phyloP scores from a whole-genome alignment of 1,140 invertebrate genomes.

The Holotrichia oblita region DNA sequence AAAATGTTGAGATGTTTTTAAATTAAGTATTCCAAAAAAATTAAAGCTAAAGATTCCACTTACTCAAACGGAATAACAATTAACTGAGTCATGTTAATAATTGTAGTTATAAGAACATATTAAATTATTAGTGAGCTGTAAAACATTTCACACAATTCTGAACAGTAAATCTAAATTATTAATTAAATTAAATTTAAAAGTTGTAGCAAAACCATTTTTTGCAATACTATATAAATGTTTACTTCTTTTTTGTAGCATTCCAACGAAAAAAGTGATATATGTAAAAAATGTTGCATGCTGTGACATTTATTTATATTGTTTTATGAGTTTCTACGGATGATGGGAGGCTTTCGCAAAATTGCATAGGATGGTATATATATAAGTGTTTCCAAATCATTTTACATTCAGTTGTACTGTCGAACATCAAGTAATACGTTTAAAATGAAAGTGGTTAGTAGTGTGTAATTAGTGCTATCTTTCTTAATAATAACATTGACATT shows the following conservation, averaged over 20 bases:
- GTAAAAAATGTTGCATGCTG: not conserved
- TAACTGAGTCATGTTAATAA: too few relatives aligned
- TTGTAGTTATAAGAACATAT: too few relatives aligned
- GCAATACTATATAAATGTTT: not conserved
- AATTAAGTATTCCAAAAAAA: too few relatives aligned
- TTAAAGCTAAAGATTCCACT: too few relatives aligned
- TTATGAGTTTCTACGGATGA: not conserved
- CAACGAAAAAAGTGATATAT: not conserved
- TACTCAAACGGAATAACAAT: too few relatives aligned
- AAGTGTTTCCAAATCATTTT: not conserved
- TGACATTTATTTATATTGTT: slow-evolving; percentile 4
- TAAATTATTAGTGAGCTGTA: not conserved
- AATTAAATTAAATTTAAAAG: not conserved
- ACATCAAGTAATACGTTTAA: not conserved
- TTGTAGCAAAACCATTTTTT: not conserved
- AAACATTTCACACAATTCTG: not conserved
- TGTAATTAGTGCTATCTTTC: not conserved
- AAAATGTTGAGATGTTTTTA: too few relatives aligned
- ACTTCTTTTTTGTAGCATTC: not conserved
- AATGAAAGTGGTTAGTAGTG: slow-evolving; percentile 28
- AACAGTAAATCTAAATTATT: not conserved
- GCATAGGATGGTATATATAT: not conserved
- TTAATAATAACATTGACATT: slow-evolving; percentile 40
- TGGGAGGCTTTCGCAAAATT: not conserved
- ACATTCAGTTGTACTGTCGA: not conserved